Conservation (phyloP, 2,113 vertebrate species). For the Phalacrocorax brasilianus region DNA sequence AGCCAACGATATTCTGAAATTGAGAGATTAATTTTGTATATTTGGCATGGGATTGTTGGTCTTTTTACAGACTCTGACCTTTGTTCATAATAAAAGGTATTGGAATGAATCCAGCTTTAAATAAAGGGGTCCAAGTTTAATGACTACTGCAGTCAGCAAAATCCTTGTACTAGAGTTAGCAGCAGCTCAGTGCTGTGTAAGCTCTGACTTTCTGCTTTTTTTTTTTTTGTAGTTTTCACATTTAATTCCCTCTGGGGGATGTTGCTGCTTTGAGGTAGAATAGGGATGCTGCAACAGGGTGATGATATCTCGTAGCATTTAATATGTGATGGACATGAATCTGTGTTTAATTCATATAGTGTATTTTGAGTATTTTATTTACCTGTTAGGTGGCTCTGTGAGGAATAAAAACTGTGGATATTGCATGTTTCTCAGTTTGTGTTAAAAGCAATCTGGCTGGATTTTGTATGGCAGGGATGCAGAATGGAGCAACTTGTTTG, state of each 20-base stretch:
- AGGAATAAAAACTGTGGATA: not conserved
- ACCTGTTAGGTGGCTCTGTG: not conserved
- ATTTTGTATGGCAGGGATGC: not conserved
- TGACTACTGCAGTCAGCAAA: conserved; percentile 50
- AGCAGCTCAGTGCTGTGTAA: conserved; percentile 28
- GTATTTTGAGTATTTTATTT: not conserved
- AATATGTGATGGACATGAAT: not conserved
- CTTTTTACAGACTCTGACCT: conserved; percentile 5
- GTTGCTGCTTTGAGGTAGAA: not conserved
- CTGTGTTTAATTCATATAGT: fast-evolving
- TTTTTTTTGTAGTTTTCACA: not conserved
- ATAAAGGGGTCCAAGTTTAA: conserved; percentile 46
- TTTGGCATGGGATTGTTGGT: not conserved
- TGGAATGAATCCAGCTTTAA: conserved; percentile 38
- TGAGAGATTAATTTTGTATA: conserved; percentile 51
- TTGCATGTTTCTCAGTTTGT: not conserved
- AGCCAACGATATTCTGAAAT: conserved; percentile 24
- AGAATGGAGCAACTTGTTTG: not conserved
- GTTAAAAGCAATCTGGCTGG: not conserved
- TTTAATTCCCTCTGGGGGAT: conserved; percentile 1
- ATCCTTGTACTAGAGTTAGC: conserved; percentile 45
- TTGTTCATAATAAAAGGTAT: conserved; percentile 34
- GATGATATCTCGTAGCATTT: not conserved
- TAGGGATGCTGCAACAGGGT: not conserved
- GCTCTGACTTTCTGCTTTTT: not conserved